phyloP scores from a whole-genome alignment of 2,113 vertebrate genomes.

The Formicarius rufipectus region DNA sequence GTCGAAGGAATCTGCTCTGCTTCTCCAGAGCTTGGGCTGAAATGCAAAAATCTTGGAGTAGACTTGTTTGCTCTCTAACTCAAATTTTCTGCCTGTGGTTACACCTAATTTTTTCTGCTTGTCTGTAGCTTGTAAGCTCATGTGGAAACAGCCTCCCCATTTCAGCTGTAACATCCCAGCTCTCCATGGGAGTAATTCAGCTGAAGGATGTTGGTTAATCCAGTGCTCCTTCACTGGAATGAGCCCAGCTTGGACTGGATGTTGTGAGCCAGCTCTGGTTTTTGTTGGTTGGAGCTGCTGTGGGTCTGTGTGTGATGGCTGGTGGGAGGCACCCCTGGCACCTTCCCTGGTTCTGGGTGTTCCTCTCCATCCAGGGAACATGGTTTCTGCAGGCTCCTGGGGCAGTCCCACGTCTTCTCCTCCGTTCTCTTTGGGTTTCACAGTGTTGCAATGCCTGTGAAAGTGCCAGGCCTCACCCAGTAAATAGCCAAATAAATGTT shows the following conservation, averaged over 20 bases:
- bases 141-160: background rate
- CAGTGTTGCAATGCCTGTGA: constrained; percentile 3
- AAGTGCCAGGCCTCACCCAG: constrained; percentile 27
- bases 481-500: constrained; percentile 18
- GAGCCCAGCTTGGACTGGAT: background rate
- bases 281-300: background rate
- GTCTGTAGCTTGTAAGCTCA: background rate
- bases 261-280: background rate
- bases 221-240: background rate
- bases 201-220: background rate
- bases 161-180: background rate
- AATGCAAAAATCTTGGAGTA: background rate
- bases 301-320: background rate
- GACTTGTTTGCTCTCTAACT: background rate
- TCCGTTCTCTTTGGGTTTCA: background rate
- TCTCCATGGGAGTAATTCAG: background rate
- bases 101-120: background rate
- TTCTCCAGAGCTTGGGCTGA: background rate
- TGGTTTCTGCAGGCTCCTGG: background rate
- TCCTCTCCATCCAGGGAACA: background rate
- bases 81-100: background rate
- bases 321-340: background rate
- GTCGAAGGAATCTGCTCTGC: background rate
- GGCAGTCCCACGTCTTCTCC: background rate
- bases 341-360: background rate